Conservation (phyloP, 2,888 invertebrate genomes). For the Drosophila kanekoi region DNA sequence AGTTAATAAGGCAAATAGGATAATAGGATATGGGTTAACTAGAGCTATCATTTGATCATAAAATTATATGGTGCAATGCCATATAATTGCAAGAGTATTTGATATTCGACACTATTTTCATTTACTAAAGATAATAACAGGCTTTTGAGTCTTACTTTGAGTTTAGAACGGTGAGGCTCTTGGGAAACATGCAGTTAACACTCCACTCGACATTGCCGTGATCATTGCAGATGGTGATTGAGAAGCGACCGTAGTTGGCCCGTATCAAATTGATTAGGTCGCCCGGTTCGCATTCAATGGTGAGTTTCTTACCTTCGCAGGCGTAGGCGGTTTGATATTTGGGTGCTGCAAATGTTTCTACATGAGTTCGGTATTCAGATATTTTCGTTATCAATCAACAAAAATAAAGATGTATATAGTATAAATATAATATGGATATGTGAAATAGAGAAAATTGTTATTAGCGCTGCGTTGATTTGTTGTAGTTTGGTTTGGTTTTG, state of each 20-base stretch:
- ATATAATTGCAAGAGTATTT: no score
- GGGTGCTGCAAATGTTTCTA: slow-evolving; percentile 85
- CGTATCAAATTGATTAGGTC: slow-evolving; percentile 95
- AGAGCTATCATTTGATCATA: no score
- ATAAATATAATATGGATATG: slow-evolving; percentile 21
- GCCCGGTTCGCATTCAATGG: slow-evolving; percentile 95
- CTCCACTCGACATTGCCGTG: slow-evolving; percentile 98
- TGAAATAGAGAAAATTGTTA: slow-evolving; percentile 40
- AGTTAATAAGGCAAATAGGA: no score
- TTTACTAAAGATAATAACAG: no score
- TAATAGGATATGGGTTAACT: no score
- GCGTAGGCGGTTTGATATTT: slow-evolving; percentile 97
- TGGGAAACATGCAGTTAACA: slow-evolving; percentile 97
- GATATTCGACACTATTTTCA: no score
- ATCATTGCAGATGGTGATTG: slow-evolving; percentile 97
- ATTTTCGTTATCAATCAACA: neutral
- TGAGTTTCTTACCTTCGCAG: slow-evolving; percentile 96
- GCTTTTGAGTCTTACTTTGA: slow-evolving; percentile 88
- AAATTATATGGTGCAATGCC: no score
- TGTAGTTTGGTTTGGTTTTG: slow-evolving; percentile 82
- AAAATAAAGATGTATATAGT: slow-evolving; percentile 18
- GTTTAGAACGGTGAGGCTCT: slow-evolving; percentile 94
- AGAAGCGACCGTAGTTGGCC: slow-evolving; percentile 97
- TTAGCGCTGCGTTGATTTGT: slow-evolving; percentile 76
- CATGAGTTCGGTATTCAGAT: slow-evolving; percentile 34